phyloP scores from a whole-genome alignment of 2,888 invertebrate genomes.

The Sycophila texana region DNA sequence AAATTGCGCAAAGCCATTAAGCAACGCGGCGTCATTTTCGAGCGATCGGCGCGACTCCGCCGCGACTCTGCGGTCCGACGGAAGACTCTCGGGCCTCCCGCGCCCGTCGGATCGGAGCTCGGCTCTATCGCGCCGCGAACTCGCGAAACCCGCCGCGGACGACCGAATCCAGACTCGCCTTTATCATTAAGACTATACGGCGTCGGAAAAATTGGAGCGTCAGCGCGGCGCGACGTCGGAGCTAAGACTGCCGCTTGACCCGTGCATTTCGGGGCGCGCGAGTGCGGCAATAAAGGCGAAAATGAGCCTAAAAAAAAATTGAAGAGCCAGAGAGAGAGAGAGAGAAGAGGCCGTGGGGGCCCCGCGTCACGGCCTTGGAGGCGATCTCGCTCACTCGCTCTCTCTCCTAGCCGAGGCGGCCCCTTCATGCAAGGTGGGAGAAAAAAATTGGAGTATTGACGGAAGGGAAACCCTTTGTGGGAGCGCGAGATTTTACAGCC shows the following conservation, averaged over 20 bases:
- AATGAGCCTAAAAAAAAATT: constrained; percentile 18
- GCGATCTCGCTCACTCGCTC: constrained; percentile 51
- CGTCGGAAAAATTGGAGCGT: constrained; percentile 46
- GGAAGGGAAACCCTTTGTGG: constrained; percentile 65
- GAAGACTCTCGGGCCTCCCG: background rate
- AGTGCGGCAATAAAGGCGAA: constrained; percentile 48
- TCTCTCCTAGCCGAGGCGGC: constrained; percentile 11
- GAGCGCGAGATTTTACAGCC: constrained; percentile 10
- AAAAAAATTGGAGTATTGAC: constrained; percentile 72
- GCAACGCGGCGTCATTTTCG: too few species aligned
- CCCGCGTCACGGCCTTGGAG: constrained; percentile 62
- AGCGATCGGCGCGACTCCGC: too few species aligned
- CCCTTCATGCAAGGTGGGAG: constrained; percentile 20
- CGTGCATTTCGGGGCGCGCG: constrained; percentile 55
- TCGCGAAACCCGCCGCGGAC: background rate
- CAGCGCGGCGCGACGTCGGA: constrained; percentile 58
- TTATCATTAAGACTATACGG: background rate
- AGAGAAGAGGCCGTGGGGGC: constrained; percentile 42
- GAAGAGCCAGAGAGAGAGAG: constrained; percentile 53
- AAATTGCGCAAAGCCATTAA: background rate
- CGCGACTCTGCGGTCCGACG: too few species aligned
- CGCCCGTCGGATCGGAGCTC: constrained; percentile 5
- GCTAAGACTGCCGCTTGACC: constrained; percentile 56
- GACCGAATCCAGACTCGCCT: background rate
- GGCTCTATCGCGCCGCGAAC: background rate